Percentiles rank a stretch among this genome's conserved stretches.
These are phyloP conservation scores for Meloidogyne exigua DNA, from an alignment of 1,140 invertebrate species.

Conservation along the genomic window DNA sequence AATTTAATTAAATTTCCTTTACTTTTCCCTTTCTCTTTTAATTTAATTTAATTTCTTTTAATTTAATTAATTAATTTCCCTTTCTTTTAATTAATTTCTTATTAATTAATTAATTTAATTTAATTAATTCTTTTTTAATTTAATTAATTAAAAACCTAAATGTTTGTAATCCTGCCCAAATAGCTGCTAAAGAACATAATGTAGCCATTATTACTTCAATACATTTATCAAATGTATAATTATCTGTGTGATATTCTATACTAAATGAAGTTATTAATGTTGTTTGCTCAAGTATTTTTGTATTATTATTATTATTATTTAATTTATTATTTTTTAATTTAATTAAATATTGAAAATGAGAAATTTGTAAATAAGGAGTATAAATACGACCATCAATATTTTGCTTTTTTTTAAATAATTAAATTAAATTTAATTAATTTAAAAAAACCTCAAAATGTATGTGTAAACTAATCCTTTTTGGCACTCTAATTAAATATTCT, in stretches of 20 bases:
- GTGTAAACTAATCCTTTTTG: slow-evolving; percentile 56
- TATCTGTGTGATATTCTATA: slow-evolving; percentile 49
- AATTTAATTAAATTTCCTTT: too few relatives aligned
- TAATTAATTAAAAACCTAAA: slow-evolving; percentile 57
- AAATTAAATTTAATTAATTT: neutral
- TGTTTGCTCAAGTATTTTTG: neutral
- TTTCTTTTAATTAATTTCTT: too few relatives aligned
- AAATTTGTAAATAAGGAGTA: slow-evolving; percentile 65
- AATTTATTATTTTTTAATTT: slow-evolving; percentile 6
- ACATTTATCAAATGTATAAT: slow-evolving; percentile 52
- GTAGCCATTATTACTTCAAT: slow-evolving; percentile 63
- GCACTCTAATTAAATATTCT: slow-evolving; percentile 44
- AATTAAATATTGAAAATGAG: slow-evolving; percentile 52
- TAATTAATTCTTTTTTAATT: too few relatives aligned
- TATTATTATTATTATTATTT: neutral
- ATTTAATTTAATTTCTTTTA: too few relatives aligned
- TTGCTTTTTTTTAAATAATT: slow-evolving; percentile 32
- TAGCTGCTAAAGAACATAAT: slow-evolving; percentile 50
- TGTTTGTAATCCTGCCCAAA: slow-evolving; percentile 56
- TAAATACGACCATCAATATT: slow-evolving; percentile 64
- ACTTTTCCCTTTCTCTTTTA: too few relatives aligned
- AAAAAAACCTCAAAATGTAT: slow-evolving; percentile 55
- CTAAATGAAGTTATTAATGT: slow-evolving; percentile 30
- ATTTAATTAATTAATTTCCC: too few relatives aligned
- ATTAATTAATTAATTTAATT: too few relatives aligned